Percentiles rank a stretch among this genome's conserved stretches.
phyloP scores from a whole-genome alignment of 2,113 vertebrate genomes.

The Catharus fuscescens region DNA sequence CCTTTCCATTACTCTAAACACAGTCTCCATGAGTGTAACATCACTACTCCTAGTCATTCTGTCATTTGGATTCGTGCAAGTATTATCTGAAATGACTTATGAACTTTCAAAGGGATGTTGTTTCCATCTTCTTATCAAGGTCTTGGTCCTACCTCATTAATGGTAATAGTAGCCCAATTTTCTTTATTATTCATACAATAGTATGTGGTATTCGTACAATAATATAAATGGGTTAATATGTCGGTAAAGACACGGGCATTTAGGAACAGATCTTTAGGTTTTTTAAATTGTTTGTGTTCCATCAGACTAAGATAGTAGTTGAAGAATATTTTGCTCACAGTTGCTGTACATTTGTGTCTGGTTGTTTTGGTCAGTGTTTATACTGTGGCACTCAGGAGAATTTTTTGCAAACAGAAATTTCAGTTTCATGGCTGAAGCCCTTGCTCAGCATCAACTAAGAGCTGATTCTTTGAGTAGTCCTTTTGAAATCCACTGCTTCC shows the following conservation, averaged over 20 bases:
- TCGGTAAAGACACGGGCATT: fast-evolving
- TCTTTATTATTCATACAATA: background rate
- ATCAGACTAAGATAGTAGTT: background rate
- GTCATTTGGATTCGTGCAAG: background rate
- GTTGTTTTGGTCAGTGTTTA: background rate
- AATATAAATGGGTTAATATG: background rate
- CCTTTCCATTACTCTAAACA: background rate
- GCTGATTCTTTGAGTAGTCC: background rate
- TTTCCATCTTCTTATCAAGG: background rate
- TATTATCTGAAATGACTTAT: background rate
- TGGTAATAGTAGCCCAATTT: background rate
- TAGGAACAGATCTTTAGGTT: background rate
- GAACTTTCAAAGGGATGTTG: background rate
- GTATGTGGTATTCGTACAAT: background rate
- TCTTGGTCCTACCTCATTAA: background rate
- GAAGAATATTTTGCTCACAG: background rate
- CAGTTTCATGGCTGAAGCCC: background rate
- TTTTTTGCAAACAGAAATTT: background rate
- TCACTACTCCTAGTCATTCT: background rate
- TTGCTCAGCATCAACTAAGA: background rate
- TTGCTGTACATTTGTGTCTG: background rate
- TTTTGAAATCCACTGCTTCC: background rate
- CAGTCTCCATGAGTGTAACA: background rate
- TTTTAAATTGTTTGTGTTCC: background rate
- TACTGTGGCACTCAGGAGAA: background rate